Evolutionary conservation across 2,797 vertebrate species (phyloP), one percentile per base, ranked within the genome.

Genomic region (Spondyliosoma cantharus): DNA sequence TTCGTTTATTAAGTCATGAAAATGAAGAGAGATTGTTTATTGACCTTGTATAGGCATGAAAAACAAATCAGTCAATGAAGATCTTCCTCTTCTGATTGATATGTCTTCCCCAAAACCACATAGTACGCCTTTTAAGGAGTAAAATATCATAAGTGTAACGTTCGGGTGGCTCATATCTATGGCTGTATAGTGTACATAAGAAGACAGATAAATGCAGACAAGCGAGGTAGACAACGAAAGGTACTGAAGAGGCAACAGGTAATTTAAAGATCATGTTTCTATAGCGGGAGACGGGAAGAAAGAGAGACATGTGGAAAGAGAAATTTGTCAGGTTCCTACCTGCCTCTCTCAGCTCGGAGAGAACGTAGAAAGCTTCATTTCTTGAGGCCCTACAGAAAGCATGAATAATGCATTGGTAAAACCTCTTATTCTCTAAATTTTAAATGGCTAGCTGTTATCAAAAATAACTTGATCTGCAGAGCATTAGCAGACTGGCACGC

Each of bases 371-470:
- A 80, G 78, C 80, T 63, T 74, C 14, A 29, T 86, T 90, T 91
- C 90, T 88, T 77, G 59, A 85, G 76, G 86, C 83, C 80, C 80
- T 74, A 87, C 83, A 86, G 85, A 90, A 82, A 81, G 50, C 63
- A 88, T 94, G 69, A 93, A 94, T 93, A 90, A 93, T 93, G 75
- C 76, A 93, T 84, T 37, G 70, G 8, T 78, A 89, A 92, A 94
- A 92, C 84, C 90, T 93, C 88, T 92, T 93, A 94, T 94, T 95
- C 93, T 93, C 85, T 91, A 90, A 88, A 93, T 93, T 93, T 95
- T 93, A 91, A 91, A 93, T 94, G 92, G 61, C 72, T 71, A 20
- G 71, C 89, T 86, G 84, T 86, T 91, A 89, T 84, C 87, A 93
- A 93, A 93, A 94, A 93, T 90, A 91, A 91, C 88, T 80, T 68